Conservation (phyloP, 1,140 invertebrate species). For the Radopholus similis region DNA sequence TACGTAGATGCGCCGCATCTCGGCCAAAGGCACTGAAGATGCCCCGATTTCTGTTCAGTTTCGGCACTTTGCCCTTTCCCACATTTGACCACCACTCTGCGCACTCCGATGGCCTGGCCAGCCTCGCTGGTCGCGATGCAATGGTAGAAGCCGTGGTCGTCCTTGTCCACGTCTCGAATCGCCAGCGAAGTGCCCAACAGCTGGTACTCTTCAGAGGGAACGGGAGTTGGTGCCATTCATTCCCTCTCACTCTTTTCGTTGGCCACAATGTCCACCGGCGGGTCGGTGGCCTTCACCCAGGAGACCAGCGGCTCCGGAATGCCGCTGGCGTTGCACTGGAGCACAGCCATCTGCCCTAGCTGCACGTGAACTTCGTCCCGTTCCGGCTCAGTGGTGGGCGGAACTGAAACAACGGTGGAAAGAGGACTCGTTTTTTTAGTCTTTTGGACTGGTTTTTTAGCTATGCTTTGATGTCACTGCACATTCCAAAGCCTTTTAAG, state of each 20-base stretch:
- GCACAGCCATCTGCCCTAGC: constrained; percentile 34
- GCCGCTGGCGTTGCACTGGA: constrained; percentile 60
- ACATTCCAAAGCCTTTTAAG: too few species aligned
- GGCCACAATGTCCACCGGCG: constrained; percentile 42
- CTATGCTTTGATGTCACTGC: too few species aligned
- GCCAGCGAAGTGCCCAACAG: constrained; percentile 64
- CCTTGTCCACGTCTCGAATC: constrained; percentile 73
- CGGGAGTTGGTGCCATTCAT: background rate
- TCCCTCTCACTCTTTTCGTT: constrained; percentile 39
- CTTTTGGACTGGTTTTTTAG: too few species aligned
- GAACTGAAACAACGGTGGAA: constrained; percentile 27
- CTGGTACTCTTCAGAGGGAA: constrained; percentile 40
- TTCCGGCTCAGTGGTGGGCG: constrained; percentile 47
- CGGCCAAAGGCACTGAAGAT: constrained; percentile 32
- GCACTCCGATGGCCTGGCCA: constrained; percentile 59
- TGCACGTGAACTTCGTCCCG: constrained; percentile 42
- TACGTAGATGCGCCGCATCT: constrained; percentile 32
- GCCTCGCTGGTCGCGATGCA: constrained; percentile 78
- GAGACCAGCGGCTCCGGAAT: constrained; percentile 58
- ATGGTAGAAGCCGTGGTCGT: constrained; percentile 76
- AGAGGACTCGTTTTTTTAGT: too few species aligned
- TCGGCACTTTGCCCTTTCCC: background rate
- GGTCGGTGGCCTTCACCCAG: constrained; percentile 50
- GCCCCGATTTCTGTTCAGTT: background rate
- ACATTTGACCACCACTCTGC: constrained; percentile 44